Percentiles rank a stretch among this genome's conserved stretches.
Evolutionary conservation across 2,888 invertebrate species (phyloP).

Genomic region (Mythimna pallens): DNA sequence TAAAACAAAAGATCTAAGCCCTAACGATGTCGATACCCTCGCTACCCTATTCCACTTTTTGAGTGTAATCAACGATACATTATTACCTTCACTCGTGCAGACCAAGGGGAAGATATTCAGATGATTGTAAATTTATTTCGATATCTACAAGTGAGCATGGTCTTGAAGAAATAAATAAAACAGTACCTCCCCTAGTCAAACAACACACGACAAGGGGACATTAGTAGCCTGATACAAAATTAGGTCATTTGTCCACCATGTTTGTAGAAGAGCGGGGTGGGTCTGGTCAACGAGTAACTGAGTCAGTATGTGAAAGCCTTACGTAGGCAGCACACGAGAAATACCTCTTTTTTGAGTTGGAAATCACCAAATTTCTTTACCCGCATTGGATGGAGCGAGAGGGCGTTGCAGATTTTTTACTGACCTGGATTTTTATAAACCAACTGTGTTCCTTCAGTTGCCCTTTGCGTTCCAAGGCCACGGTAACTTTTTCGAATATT

Average conservation of each 20-base stretch:
- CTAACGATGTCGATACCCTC: no score
- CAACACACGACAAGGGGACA: background rate
- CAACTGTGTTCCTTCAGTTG: no score
- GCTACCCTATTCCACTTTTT: no score
- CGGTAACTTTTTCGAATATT: no score
- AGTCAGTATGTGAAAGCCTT: slow-evolving; percentile 2
- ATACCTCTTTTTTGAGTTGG: background rate
- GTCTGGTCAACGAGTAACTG: background rate
- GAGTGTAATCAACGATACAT: background rate
- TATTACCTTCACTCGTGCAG: background rate
- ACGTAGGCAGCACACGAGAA: background rate
- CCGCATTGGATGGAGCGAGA: no score
- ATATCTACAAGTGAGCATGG: background rate
- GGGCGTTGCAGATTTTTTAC: no score
- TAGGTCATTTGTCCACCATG: background rate
- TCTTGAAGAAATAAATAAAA: background rate
- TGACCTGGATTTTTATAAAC: no score
- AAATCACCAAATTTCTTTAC: no score
- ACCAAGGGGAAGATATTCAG: background rate
- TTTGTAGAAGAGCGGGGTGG: background rate
- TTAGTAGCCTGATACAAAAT: background rate
- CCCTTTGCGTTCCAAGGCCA: no score
- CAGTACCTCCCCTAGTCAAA: background rate
- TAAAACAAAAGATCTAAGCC: no score
- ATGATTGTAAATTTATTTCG: background rate